phyloP scores from a whole-genome alignment of 1,140 invertebrate genomes.

The Camponotus floridanus region DNA sequence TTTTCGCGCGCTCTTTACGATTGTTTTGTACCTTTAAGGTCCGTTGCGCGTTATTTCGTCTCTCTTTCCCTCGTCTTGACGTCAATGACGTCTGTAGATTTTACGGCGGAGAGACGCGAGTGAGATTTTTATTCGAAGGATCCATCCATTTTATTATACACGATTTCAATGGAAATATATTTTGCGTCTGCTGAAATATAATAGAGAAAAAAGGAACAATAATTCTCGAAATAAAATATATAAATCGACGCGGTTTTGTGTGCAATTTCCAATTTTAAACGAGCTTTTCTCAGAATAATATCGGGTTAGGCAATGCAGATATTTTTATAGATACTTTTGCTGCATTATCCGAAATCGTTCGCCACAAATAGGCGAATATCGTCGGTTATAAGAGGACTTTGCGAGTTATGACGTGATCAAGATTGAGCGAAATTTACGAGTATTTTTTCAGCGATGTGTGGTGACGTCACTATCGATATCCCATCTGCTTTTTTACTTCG shows the following conservation, averaged over 20 bases:
- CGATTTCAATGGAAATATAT: not conserved
- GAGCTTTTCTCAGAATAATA: not conserved
- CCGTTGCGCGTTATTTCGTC: not conserved
- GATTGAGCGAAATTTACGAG: constrained; percentile 19
- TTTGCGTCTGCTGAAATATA: not conserved
- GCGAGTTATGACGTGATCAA: not conserved
- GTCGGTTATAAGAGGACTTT: constrained; percentile 7
- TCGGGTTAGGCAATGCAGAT: not conserved
- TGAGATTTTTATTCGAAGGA: not conserved
- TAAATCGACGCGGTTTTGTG: not conserved
- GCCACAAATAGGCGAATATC: not conserved
- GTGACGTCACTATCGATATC: constrained; percentile 20
- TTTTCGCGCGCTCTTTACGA: constrained; percentile 41
- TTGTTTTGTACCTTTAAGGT: constrained; percentile 30
- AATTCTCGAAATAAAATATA: not conserved
- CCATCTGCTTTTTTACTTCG: not conserved
- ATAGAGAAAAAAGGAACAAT: not conserved
- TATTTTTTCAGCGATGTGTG: constrained; percentile 10
- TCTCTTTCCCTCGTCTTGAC: not conserved
- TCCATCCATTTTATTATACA: not conserved
- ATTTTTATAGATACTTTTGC: not conserved
- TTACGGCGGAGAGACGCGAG: not conserved
- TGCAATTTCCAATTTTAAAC: not conserved
- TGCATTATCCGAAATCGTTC: not conserved
- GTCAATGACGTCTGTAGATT: not conserved